Evolutionary conservation across 2,797 vertebrate genomes (phyloP), one percentile per base, ranked within the genome.

Genomic region (Dryobates pubescens): DNA sequence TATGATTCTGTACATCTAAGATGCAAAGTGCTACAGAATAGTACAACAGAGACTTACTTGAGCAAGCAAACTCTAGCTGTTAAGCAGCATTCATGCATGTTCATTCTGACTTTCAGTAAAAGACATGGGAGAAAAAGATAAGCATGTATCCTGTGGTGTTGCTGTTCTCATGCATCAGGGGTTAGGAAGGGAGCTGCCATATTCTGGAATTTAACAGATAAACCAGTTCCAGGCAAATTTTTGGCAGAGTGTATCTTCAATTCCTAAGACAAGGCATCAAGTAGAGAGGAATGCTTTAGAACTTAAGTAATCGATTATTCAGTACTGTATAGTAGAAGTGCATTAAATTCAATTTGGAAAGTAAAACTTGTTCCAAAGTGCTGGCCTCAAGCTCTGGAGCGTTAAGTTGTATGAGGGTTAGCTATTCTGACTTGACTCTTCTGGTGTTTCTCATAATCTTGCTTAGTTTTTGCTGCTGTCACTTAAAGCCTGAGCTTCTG

Each of bases 161-260:
- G 51, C 22, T 70, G 0, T 45, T 85, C 49, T 72, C 32, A 7
- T 69, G n/a, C 2, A 1, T 45, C 12, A 19, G 19, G 19, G 3
- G 2, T 49, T 90, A 61, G 47, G 68, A 86, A 54, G 22, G 49
- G n/a, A 82, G 20, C 51, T 85, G 47, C 29, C 3, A 2, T 45
- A n/a, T 64, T 84, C 49, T 90, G 54, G 13, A 34, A 23, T 76
- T 76, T 30, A 62, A 15, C 9, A 4, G 17, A 3, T 59, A 20
- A 64, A 64, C 45, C 20, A 45, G 22, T 85, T 85, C 30, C 41
- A 79, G 64, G 34, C 29, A 53, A 43, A 30, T 47, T 73, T 83
- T 79, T 93, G 67, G 29, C 29, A 14, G 65, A 7, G 13, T 62
- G 16, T 32, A 5, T 74, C 14, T 72, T 72, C 23, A 54, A 0